Evolutionary conservation across 2,888 invertebrate species (phyloP).

Genomic region (Polymixis flavicincta): DNA sequence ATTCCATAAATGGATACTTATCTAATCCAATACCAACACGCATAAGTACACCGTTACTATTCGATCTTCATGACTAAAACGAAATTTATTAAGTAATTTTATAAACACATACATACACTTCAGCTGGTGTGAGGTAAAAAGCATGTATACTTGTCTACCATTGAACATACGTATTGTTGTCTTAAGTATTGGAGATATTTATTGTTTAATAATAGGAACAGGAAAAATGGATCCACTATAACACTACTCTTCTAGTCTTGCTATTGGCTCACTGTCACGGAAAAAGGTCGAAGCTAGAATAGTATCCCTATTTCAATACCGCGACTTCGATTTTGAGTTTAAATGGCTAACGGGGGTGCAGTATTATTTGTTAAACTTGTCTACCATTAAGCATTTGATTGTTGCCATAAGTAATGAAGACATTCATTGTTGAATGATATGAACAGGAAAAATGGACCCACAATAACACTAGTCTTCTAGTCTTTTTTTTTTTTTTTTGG

Average conservation of each 20-base stretch:
- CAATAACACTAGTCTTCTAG: background rate
- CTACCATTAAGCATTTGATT: conserved; percentile 21
- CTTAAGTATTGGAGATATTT: conserved; percentile 4
- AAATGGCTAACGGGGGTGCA: no score
- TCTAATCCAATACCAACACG: conserved; percentile 32
- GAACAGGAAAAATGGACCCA: background rate
- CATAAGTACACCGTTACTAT: conserved; percentile 25
- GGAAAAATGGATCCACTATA: background rate
- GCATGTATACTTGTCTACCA: conserved; percentile 44
- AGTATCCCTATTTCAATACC: no score
- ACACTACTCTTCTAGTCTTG: no score
- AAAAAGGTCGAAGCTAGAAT: no score
- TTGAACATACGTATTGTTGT: conserved; percentile 8
- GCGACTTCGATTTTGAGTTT: no score
- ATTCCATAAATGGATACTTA: conserved; percentile 25
- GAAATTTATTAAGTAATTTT: conserved; percentile 38
- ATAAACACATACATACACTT: conserved; percentile 18
- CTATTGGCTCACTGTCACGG: no score
- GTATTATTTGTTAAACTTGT: conserved; percentile 13
- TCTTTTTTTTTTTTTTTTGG: no score
- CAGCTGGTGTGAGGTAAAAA: conserved; percentile 21
- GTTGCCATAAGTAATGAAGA: conserved; percentile 3
- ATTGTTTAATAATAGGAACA: conserved; percentile 30
- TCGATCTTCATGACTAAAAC: conserved; percentile 43
- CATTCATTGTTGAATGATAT: conserved; percentile 26